Evolutionary conservation across 2,888 invertebrate genomes (phyloP).

Genomic region (Pharmacophagus antenor): DNA sequence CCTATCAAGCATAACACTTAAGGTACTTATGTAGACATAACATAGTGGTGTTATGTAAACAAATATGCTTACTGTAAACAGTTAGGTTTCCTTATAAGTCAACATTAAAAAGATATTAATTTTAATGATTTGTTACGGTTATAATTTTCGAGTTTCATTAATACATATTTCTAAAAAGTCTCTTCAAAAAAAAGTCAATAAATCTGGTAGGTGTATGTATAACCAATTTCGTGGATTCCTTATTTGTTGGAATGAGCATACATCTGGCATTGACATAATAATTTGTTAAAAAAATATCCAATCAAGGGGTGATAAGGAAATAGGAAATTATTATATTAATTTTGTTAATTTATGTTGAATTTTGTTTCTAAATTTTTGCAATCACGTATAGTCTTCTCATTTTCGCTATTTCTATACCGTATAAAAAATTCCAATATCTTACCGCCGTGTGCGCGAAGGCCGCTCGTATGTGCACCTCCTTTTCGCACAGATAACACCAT

Average conservation of each 20-base stretch:
- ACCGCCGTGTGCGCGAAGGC: constrained; percentile 50
- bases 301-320: too few relatives aligned
- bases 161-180: neutral
- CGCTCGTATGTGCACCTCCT: constrained; percentile 85
- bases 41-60: constrained; percentile 37
- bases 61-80: neutral
- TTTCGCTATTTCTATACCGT: too few relatives aligned
- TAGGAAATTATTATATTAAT: too few relatives aligned
- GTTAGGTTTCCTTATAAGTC: neutral
- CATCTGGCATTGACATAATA: too few relatives aligned
- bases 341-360: too few relatives aligned
- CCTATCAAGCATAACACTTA: neutral
- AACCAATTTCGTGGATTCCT: too few relatives aligned
- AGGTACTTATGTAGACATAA: constrained; percentile 26
- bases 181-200: too few relatives aligned
- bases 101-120: neutral
- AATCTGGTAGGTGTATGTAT: too few relatives aligned
- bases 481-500: constrained; percentile 94
- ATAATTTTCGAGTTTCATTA: neutral
- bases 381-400: too few relatives aligned
- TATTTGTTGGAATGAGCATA: too few relatives aligned
- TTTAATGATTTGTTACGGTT: neutral
- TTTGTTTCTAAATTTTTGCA: neutral
- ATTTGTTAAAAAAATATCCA: too few relatives aligned
- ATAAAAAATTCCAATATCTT: neutral